These are phyloP conservation scores for Darevskia mixta DNA, from an alignment of 2,797 vertebrate species.

Conservation along the genomic window DNA sequence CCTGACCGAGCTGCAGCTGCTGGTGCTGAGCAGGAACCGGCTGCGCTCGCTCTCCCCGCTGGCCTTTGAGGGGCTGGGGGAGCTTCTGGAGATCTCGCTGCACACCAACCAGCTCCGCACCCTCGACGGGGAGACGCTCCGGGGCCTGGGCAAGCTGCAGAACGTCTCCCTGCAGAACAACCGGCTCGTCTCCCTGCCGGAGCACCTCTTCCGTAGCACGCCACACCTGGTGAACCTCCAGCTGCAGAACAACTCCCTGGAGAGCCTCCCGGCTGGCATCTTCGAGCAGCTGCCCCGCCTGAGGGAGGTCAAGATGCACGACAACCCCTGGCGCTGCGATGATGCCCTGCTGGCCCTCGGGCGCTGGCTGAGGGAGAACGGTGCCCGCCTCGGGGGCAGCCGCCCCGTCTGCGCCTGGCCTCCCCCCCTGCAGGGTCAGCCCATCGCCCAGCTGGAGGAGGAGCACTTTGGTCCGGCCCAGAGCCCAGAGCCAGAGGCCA, in stretches of 20 bases:
- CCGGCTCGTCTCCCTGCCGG: constrained; percentile 80
- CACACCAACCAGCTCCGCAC: constrained; percentile 86
- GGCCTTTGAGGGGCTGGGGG: constrained; percentile 85
- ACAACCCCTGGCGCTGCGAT: constrained; percentile 96
- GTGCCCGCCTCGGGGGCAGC: constrained; percentile 76
- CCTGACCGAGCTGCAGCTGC: constrained; percentile 84
- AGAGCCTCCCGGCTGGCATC: constrained; percentile 81
- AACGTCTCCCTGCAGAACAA: constrained; percentile 94
- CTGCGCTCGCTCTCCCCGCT: constrained; percentile 80
- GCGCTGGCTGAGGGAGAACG: constrained; percentile 84
- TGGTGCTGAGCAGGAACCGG: constrained; percentile 90
- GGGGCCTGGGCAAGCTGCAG: constrained; percentile 82
- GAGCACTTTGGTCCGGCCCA: constrained; percentile 45
- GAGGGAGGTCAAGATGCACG: constrained; percentile 82
- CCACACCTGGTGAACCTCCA: constrained; percentile 81
- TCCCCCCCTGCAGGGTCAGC: constrained; percentile 68
- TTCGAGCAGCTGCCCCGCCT: constrained; percentile 80
- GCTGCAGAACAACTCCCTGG: constrained; percentile 87
- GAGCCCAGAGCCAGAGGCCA: not conserved
- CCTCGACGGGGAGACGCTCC: constrained; percentile 82
- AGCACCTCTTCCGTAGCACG: constrained; percentile 80
- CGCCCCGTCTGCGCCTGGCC: constrained; percentile 83
- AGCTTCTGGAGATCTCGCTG: constrained; percentile 88
- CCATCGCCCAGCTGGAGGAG: constrained; percentile 73
- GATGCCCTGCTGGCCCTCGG: constrained; percentile 83